These are phyloP conservation scores for Calameuta idolon DNA, from an alignment of 2,888 invertebrate species.

Conservation along the genomic window DNA sequence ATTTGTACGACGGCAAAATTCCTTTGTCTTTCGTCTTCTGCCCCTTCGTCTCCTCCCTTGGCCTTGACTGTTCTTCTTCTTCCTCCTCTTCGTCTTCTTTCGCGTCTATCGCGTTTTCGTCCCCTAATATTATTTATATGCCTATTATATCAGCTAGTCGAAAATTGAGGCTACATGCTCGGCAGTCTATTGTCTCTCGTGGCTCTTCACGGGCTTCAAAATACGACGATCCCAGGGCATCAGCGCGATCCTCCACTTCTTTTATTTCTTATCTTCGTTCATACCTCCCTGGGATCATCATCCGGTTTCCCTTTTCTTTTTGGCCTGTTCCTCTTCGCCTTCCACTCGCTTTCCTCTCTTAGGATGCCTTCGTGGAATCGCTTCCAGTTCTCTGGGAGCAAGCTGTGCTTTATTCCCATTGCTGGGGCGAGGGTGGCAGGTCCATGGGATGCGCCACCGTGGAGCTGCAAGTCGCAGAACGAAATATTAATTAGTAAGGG, in stretches of 20 bases:
- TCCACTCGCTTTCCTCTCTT: constrained; percentile 10
- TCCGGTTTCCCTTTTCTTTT: constrained; percentile 25
- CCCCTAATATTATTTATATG: not conserved
- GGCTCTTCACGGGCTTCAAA: constrained; percentile 46
- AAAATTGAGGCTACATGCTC: constrained; percentile 64
- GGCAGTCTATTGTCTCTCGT: constrained; percentile 67
- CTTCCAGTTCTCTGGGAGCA: not conserved
- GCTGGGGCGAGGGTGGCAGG: constrained; percentile 97
- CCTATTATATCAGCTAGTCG: constrained; percentile 48
- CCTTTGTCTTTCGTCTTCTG: not conserved
- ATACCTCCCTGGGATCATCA: not conserved
- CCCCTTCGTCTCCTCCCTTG: constrained; percentile 7
- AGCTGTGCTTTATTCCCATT: constrained; percentile 85
- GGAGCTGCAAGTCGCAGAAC: constrained; percentile 79
- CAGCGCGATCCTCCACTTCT: constrained; percentile 11
- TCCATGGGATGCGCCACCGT: constrained; percentile 98
- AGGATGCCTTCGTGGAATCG: not conserved
- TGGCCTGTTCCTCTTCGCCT: constrained; percentile 9
- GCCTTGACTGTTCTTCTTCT: constrained; percentile 8
- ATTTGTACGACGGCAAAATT: not conserved
- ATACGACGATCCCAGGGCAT: constrained; percentile 12
- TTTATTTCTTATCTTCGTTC: not conserved
- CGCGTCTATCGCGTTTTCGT: not conserved
- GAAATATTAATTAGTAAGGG: not conserved
- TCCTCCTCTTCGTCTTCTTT: constrained; percentile 4